A percentile compares a stretch with the other conserved stretches of the same genome.
Conservation (phyloP, 2,797 vertebrate genomes). For the Psittacula derbiana region DNA sequence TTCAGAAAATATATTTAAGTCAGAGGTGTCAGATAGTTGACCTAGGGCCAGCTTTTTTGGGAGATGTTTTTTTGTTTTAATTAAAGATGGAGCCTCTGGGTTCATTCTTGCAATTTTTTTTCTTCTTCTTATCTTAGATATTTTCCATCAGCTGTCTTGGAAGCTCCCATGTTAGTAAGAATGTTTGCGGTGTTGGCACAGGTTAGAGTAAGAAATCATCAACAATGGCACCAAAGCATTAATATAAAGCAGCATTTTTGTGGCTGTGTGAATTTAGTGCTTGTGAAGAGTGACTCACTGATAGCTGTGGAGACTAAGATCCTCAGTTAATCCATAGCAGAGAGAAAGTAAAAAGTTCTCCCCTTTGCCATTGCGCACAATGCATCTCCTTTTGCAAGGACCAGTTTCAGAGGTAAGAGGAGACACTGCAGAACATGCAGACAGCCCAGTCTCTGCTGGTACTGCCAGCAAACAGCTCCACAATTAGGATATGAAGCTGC, state of each 20-base stretch:
- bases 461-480: not conserved
- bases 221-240: not conserved
- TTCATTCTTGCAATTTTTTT: not conserved
- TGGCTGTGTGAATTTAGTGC: conserved; percentile 8
- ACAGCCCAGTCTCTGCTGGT: not conserved
- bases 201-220: not conserved
- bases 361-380: not conserved
- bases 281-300: not conserved
- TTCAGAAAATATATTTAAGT: not conserved
- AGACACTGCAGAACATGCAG: not conserved
- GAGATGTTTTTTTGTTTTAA: not conserved
- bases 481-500: not conserved
- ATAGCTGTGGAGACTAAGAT: not conserved
- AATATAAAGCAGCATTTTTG: conserved; percentile 10
- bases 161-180: not conserved
- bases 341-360: not conserved
- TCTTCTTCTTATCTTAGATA: not conserved
- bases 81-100: not conserved
- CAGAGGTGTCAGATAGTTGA: not conserved
- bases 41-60: not conserved
- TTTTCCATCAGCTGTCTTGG: not conserved
- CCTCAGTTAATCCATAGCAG: not conserved
- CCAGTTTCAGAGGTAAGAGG: not conserved
- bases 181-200: conserved; percentile 21
- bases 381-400: not conserved